Evolutionary conservation across 2,888 invertebrate genomes (phyloP).

Genomic region (Drosophila mayaguana): DNA sequence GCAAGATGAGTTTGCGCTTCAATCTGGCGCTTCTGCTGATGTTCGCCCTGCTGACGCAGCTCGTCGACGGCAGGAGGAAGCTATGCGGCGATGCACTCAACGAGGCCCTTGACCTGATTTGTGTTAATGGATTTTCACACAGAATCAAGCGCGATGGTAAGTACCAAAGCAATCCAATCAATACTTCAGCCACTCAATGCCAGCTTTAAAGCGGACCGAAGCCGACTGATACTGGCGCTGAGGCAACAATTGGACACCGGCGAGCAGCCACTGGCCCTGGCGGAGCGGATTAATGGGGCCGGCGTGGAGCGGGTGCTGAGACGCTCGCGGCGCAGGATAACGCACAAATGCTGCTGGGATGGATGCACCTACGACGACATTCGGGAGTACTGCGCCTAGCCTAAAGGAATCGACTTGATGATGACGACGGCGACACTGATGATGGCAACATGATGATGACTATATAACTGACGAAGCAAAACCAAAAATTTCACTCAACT

Average conservation of each 20-base stretch:
- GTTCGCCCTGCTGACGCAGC: conserved; percentile 48
- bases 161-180: conserved; percentile 26
- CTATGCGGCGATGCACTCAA: conserved; percentile 69
- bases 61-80: conserved; percentile 58
- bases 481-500: conserved; percentile 60
- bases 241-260: conserved; percentile 34
- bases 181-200: conserved; percentile 30
- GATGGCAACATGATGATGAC: not conserved
- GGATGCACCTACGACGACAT: conserved; percentile 74
- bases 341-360: conserved; percentile 66
- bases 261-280: conserved; percentile 2
- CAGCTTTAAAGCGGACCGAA: conserved; percentile 42
- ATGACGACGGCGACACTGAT: not conserved
- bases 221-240: conserved; percentile 21
- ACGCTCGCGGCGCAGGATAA: conserved; percentile 64
- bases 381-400: conserved; percentile 63
- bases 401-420: conserved; percentile 1
- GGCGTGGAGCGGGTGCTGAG: conserved; percentile 30
- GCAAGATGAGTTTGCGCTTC: conserved; percentile 61
- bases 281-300: conserved; percentile 7
- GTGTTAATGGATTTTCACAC: conserved; percentile 66
- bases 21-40: conserved; percentile 60
- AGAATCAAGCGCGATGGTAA: conserved; percentile 66
- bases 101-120: conserved; percentile 67
- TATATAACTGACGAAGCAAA: conserved; percentile 10